phyloP scores from a whole-genome alignment of 2,797 vertebrate species.

The Pseudochirops corinnae region DNA sequence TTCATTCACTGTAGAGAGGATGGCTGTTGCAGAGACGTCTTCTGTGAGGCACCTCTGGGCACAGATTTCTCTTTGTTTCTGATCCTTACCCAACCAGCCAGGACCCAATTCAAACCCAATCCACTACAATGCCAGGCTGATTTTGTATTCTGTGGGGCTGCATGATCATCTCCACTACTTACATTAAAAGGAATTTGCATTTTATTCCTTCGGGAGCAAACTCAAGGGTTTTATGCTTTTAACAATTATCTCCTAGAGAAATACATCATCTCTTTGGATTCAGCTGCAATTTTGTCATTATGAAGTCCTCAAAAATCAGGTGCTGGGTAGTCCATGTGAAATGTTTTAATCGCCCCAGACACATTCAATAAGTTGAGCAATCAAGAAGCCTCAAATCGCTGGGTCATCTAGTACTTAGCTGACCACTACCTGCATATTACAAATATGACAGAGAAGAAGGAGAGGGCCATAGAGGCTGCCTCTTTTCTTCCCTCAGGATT shows the following conservation, averaged over 20 bases:
- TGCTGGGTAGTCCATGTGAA: slow-evolving; percentile 31
- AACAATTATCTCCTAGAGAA: slow-evolving; percentile 35
- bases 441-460: not conserved
- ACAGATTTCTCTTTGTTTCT: not conserved
- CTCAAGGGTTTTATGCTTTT: not conserved
- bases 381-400: not conserved
- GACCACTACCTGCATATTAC: not conserved
- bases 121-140: not conserved
- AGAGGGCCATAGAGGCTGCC: not conserved
- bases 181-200: slow-evolving; percentile 5
- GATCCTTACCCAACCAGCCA: not conserved
- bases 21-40: not conserved
- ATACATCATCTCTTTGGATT: not conserved
- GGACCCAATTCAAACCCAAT: not conserved
- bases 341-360: not conserved
- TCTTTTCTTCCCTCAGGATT: slow-evolving; percentile 6
- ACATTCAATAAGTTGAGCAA: not conserved
- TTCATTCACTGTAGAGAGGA: not conserved
- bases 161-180: not conserved
- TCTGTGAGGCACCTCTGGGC: not conserved
- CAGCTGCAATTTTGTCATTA: not conserved
- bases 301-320: slow-evolving; percentile 41
- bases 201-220: not conserved
- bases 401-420: not conserved
- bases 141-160: not conserved